Percentiles rank a stretch among this genome's conserved stretches.
Evolutionary conservation across 1,140 invertebrate genomes (phyloP).

Genomic region (Kradibia gibbosae): DNA sequence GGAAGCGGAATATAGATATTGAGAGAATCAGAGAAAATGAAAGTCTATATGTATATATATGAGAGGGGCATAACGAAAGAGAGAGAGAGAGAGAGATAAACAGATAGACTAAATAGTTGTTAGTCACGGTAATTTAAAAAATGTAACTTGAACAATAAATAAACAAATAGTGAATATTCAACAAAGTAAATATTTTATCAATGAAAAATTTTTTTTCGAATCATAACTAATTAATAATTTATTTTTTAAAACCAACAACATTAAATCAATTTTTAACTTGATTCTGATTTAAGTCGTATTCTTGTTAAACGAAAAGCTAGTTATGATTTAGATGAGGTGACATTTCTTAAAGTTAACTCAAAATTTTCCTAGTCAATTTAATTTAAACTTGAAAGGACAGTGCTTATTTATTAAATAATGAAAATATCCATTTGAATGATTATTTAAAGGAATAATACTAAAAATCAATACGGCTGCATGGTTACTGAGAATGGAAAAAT

Average conservation of each 20-base stretch:
- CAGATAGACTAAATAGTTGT: not conserved
- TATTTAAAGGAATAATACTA: too few species aligned
- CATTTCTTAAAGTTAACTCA: not conserved
- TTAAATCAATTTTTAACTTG: not conserved
- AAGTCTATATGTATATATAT: too few species aligned
- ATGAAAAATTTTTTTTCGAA: not conserved
- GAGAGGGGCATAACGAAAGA: not conserved
- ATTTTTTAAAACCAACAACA: not conserved
- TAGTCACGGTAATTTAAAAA: constrained; percentile 31
- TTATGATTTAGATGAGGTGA: not conserved
- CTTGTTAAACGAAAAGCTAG: not conserved
- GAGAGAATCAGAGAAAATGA: not conserved
- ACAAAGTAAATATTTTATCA: not conserved
- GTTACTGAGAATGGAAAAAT: too few species aligned
- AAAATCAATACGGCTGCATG: too few species aligned
- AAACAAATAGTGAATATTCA: not conserved
- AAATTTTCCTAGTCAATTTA: too few species aligned
- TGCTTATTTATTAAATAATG: too few species aligned
- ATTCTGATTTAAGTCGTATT: constrained; percentile 9
- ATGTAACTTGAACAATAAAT: not conserved
- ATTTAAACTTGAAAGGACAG: too few species aligned
- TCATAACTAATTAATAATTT: not conserved
- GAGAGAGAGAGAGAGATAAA: constrained; percentile 4
- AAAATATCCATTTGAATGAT: too few species aligned
- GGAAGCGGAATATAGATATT: too few species aligned